These are phyloP conservation scores for Campopleginae sp. DNA, from an alignment of 2,888 invertebrate genomes.

Conservation along the genomic window DNA sequence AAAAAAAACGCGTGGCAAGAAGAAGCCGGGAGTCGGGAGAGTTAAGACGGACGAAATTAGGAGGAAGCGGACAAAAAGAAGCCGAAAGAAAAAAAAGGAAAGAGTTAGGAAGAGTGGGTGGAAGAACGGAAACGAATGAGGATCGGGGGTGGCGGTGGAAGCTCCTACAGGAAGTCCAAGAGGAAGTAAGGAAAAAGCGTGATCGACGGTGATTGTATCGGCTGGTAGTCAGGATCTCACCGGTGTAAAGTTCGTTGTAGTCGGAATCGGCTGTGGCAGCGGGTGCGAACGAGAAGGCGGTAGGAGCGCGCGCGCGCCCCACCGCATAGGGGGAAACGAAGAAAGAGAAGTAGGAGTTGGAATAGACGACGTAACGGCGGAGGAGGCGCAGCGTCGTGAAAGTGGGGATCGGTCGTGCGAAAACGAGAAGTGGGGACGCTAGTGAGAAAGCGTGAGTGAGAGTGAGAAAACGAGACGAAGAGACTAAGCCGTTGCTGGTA, in stretches of 20 bases:
- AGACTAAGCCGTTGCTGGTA: constrained; percentile 69
- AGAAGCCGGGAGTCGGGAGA: constrained; percentile 69
- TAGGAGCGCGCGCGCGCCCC: constrained; percentile 63
- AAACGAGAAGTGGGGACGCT: constrained; percentile 69
- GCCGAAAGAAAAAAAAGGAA: constrained; percentile 69
- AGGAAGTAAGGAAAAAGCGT: constrained; percentile 60
- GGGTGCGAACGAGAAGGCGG: constrained; percentile 84
- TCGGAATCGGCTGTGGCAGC: constrained; percentile 86
- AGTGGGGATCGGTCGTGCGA: constrained; percentile 74
- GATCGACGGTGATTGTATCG: constrained; percentile 67
- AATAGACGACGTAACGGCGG: constrained; percentile 70
- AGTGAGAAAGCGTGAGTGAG: constrained; percentile 70
- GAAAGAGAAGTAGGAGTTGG: constrained; percentile 64
- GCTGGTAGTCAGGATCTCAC: constrained; percentile 77
- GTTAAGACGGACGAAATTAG: constrained; percentile 69
- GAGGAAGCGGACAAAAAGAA: constrained; percentile 66
- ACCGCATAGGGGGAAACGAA: constrained; percentile 80
- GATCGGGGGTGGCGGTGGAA: constrained; percentile 65
- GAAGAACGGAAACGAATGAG: constrained; percentile 65
- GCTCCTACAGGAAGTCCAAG: constrained; percentile 61
- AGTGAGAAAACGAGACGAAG: constrained; percentile 68
- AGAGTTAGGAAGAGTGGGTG: constrained; percentile 67
- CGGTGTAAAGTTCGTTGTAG: constrained; percentile 84
- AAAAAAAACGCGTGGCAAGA: constrained; percentile 66
- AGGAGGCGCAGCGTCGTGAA: constrained; percentile 69